Evolutionary conservation across 1,140 invertebrate genomes (phyloP).

Genomic region (Battus philenor): DNA sequence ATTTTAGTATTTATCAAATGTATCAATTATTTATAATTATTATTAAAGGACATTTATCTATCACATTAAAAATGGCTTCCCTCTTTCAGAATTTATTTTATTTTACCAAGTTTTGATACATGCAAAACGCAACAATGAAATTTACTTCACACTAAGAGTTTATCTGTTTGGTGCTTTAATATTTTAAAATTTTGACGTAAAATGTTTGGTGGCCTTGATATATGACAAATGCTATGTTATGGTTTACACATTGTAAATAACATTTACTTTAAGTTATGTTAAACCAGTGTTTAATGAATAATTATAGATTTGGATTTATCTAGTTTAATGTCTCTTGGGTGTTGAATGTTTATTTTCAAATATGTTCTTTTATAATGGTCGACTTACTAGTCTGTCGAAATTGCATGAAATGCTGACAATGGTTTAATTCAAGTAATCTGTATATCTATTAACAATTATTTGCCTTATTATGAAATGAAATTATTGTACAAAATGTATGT

Average conservation of each 20-base stretch:
- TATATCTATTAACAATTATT: conserved; percentile 57
- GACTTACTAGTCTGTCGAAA: conserved; percentile 55
- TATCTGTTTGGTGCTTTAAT: conserved; percentile 46
- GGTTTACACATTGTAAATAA: conserved; percentile 52
- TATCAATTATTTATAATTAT: too few relatives aligned
- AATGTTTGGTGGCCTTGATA: conserved; percentile 24
- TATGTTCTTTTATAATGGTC: conserved; percentile 48
- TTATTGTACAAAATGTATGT: conserved; percentile 68
- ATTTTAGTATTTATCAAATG: conserved; percentile 2
- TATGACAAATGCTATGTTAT: conserved; percentile 17
- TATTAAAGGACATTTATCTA: too few relatives aligned
- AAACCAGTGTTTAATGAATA: conserved; percentile 26
- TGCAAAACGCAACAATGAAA: conserved; percentile 10
- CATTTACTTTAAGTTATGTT: conserved; percentile 23
- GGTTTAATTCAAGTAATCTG: conserved; percentile 33
- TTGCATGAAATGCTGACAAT: conserved; percentile 65
- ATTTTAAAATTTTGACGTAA: conserved; percentile 27
- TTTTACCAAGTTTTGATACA: conserved; percentile 19
- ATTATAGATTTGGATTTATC: conserved; percentile 9
- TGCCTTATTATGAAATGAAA: conserved; percentile 41
- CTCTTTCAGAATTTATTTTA: too few relatives aligned
- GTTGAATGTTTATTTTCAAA: conserved; percentile 34
- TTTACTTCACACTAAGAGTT: not conserved
- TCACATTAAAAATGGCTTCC: too few relatives aligned
- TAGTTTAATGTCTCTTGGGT: conserved; percentile 26